Evolutionary conservation across 1,140 invertebrate species (phyloP).

Genomic region (Drosophila funebris): DNA sequence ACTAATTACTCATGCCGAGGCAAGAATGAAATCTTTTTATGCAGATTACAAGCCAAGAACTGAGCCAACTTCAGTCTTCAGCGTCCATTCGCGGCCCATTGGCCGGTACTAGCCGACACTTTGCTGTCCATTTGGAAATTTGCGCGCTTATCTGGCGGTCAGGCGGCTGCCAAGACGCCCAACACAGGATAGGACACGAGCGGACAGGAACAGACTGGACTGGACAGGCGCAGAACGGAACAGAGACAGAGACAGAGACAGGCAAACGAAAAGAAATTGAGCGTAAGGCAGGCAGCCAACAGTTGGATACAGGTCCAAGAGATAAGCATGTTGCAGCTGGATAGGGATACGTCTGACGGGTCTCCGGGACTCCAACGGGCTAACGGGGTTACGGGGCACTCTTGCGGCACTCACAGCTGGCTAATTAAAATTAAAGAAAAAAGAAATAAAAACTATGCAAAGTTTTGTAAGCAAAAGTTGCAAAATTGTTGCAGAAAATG

Average conservation of each 20-base stretch:
- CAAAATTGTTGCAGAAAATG: slow-evolving; percentile 43
- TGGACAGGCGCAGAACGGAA: not conserved
- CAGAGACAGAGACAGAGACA: no score
- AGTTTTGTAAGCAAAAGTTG: slow-evolving; percentile 63
- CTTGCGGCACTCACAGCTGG: slow-evolving; percentile 48
- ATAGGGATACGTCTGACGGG: not conserved
- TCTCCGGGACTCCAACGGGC: not conserved
- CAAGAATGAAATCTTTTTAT: slow-evolving; percentile 66
- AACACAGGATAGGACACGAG: slow-evolving; percentile 45
- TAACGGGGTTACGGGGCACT: not conserved
- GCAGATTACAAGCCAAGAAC: slow-evolving; percentile 62
- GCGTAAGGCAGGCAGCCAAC: slow-evolving; percentile 76
- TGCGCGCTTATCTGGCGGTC: slow-evolving; percentile 75
- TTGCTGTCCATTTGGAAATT: slow-evolving; percentile 80
- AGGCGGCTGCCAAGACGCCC: slow-evolving; percentile 61
- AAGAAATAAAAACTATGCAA: slow-evolving; percentile 64
- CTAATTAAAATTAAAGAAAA: slow-evolving; percentile 80
- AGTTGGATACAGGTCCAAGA: slow-evolving; percentile 32
- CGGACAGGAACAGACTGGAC: not conserved
- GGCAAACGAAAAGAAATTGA: slow-evolving; percentile 61
- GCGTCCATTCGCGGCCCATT: slow-evolving; percentile 18
- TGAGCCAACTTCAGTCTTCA: not conserved
- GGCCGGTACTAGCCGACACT: slow-evolving; percentile 58
- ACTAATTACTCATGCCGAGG: slow-evolving; percentile 78
- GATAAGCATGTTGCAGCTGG: slow-evolving; percentile 37